These are phyloP conservation scores for Climacteris rufus DNA, from an alignment of 2,113 vertebrate species.

Conservation along the genomic window DNA sequence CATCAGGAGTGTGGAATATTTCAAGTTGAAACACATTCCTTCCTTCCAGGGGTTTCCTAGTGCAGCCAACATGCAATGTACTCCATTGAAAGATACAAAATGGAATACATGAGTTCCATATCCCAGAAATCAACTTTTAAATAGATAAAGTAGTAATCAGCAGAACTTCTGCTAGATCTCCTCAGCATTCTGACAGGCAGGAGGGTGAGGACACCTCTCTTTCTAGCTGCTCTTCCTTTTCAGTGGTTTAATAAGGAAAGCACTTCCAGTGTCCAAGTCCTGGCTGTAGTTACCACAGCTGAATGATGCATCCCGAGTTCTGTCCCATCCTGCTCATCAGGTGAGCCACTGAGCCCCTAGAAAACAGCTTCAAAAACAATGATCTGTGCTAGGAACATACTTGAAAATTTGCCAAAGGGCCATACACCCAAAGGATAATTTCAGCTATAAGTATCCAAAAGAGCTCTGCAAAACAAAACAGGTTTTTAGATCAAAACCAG, in stretches of 20 bases:
- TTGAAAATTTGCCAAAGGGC: not conserved
- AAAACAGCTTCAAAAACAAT: not conserved
- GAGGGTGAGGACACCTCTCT: not conserved
- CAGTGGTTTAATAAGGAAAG: not conserved
- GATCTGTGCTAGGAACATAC: not conserved
- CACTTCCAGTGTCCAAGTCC: not conserved
- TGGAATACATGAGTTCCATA: not conserved
- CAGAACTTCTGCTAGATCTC: not conserved
- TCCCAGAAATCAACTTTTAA: not conserved
- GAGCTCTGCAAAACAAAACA: not conserved
- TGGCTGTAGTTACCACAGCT: not conserved
- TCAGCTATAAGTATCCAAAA: not conserved
- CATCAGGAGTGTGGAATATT: not conserved
- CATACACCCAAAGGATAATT: not conserved
- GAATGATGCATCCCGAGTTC: not conserved
- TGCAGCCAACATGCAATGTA: not conserved
- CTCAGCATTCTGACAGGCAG: not conserved
- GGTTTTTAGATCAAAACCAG: constrained; percentile 9
- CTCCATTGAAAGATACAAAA: not conserved
- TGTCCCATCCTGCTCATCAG: not conserved
- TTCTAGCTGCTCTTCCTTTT: not conserved
- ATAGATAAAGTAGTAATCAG: not conserved
- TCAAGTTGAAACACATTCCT: not conserved
- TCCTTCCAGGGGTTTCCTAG: not conserved
- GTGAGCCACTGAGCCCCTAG: not conserved